Conservation (phyloP, 2,888 invertebrate species). For the Pomacea canaliculata region DNA sequence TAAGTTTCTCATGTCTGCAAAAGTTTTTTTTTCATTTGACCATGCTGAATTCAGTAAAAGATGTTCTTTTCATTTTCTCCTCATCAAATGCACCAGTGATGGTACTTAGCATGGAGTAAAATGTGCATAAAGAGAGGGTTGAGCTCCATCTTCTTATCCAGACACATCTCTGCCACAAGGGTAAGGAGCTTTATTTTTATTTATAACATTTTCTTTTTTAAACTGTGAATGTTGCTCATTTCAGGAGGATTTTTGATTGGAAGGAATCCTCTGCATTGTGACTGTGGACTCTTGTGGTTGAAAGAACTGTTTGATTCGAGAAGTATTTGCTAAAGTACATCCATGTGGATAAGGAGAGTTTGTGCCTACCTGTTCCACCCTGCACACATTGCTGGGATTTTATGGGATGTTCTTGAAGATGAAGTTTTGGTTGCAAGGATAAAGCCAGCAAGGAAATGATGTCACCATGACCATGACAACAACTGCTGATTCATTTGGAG, state of each 20-base stretch:
- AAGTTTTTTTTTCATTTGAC: too few species aligned
- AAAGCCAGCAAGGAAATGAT: not conserved
- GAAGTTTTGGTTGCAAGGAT: slow-evolving; percentile 37
- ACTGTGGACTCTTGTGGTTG: slow-evolving; percentile 42
- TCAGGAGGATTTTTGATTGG: slow-evolving; percentile 39
- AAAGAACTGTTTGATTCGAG: slow-evolving; percentile 44
- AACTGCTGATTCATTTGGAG: slow-evolving; percentile 16
- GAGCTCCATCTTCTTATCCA: too few species aligned
- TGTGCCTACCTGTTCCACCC: slow-evolving; percentile 47
- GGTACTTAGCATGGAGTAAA: too few species aligned
- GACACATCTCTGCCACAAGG: too few species aligned
- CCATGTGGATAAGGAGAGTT: slow-evolving; percentile 36
- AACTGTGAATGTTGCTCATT: too few species aligned
- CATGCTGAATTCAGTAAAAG: too few species aligned
- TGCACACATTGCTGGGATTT: slow-evolving; percentile 30
- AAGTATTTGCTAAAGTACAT: slow-evolving; percentile 43
- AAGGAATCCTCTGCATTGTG: slow-evolving; percentile 43
- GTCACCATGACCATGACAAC: slow-evolving; percentile 9
- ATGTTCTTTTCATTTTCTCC: too few species aligned
- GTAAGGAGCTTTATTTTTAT: too few species aligned
- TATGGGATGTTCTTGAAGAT: slow-evolving; percentile 46
- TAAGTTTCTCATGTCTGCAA: too few species aligned
- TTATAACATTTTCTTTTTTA: too few species aligned
- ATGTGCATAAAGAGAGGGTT: too few species aligned
- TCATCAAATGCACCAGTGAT: too few species aligned